Conservation (phyloP, 2,888 invertebrate genomes). For the Drosophila nigritarsus region DNA sequence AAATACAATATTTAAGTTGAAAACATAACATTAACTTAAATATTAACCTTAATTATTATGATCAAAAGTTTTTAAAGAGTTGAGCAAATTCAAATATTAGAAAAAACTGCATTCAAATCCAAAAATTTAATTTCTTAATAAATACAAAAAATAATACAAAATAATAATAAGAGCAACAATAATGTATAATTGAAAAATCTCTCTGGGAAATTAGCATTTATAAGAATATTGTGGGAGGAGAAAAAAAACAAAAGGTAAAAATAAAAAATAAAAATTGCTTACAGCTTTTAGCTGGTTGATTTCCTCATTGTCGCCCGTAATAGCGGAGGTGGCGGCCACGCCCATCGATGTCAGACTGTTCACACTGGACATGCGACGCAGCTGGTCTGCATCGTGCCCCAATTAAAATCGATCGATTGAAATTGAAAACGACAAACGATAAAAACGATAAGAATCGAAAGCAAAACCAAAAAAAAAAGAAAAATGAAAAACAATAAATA, state of each 20-base stretch:
- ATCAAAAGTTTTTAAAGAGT: not conserved
- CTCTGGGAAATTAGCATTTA: not conserved
- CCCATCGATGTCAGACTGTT: constrained; percentile 66
- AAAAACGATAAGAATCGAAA: constrained; percentile 41
- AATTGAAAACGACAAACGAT: constrained; percentile 29
- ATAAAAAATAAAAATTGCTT: constrained; percentile 75
- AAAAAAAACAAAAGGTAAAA: not conserved
- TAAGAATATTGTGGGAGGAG: not conserved
- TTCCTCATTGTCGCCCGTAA: constrained; percentile 82
- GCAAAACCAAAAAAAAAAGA: constrained; percentile 2
- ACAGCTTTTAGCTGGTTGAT: constrained; percentile 85
- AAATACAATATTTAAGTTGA: not conserved
- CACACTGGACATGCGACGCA: constrained; percentile 85
- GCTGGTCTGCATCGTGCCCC: constrained; percentile 65
- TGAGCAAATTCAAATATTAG: not conserved
- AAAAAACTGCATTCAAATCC: not conserved
- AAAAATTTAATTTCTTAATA: not conserved
- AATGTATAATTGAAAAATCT: not conserved
- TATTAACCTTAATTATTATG: not conserved
- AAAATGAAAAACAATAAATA: constrained; percentile 73
- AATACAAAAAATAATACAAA: not conserved
- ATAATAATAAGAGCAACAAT: not conserved
- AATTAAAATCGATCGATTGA: constrained; percentile 21
- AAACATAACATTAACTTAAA: not conserved
- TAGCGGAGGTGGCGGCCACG: constrained; percentile 65